Evolutionary conservation across 2,797 vertebrate genomes (phyloP).

Genomic region (Esox lucius): DNA sequence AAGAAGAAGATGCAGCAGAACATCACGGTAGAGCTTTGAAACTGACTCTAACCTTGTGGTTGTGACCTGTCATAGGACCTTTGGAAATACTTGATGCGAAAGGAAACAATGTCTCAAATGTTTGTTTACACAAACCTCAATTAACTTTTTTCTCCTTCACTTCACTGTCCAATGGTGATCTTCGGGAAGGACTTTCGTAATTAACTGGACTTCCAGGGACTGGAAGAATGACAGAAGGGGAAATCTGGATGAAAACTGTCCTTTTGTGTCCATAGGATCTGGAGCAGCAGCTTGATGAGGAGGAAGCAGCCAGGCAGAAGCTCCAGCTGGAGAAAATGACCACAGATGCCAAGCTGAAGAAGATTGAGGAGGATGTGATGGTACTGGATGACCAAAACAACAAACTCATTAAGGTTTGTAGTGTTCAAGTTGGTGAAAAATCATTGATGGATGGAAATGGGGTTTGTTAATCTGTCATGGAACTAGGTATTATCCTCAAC

Average conservation of each 20-base stretch:
- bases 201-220: neutral
- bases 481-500: neutral
- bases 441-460: neutral
- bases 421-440: neutral
- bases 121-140: too few species aligned
- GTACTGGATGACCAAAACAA: constrained; percentile 84
- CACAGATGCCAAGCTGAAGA: constrained; percentile 84
- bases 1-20: constrained; percentile 88
- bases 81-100: neutral
- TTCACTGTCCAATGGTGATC: neutral
- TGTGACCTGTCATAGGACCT: neutral
- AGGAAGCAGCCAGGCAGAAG: constrained; percentile 85
- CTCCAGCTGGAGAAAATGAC: constrained; percentile 87
- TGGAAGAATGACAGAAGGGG: neutral
- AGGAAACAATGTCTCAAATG: neutral
- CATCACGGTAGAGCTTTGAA: constrained; percentile 71
- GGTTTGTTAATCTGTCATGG: too few species aligned
- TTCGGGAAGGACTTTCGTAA: neutral
- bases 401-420: constrained; percentile 81
- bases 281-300: constrained; percentile 86
- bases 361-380: constrained; percentile 85
- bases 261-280: constrained; percentile 57
- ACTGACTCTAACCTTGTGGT: neutral
- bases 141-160: neutral
- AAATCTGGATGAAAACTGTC: neutral